These are phyloP conservation scores for Patella pellucida DNA, from an alignment of 2,888 invertebrate species.

Conservation along the genomic window DNA sequence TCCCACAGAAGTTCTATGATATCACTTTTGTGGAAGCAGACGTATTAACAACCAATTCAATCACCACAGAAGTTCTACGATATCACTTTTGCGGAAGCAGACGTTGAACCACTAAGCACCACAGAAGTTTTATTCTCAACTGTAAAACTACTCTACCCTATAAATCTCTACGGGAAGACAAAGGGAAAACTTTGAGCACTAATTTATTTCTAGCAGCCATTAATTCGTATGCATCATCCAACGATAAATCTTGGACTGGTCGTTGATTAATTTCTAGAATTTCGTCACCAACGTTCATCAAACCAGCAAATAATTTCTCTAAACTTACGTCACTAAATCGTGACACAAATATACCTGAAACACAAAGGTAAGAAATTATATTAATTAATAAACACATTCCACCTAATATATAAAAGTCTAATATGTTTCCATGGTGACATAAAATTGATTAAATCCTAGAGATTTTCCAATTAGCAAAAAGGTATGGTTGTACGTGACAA, in stretches of 20 bases:
- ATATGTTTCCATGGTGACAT: too few relatives aligned
- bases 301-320: constrained; percentile 62
- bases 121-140: too few relatives aligned
- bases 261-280: constrained; percentile 66
- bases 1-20: too few relatives aligned
- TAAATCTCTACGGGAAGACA: constrained; percentile 39
- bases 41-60: too few relatives aligned
- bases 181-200: constrained; percentile 54
- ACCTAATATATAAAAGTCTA: too few relatives aligned
- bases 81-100: too few relatives aligned
- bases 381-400: too few relatives aligned
- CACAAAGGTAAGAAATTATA: background rate
- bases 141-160: background rate
- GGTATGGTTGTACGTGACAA: too few relatives aligned
- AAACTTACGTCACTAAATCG: constrained; percentile 51
- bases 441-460: background rate
- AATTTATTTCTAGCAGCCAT: constrained; percentile 58
- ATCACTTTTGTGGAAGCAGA: too few relatives aligned
- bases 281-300: constrained; percentile 67
- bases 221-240: constrained; percentile 65
- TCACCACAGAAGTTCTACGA: too few relatives aligned
- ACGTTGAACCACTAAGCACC: too few relatives aligned
- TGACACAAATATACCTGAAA: constrained; percentile 25
- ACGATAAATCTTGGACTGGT: constrained; percentile 53
- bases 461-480: background rate